These are phyloP conservation scores for Rhagium mordax DNA, from an alignment of 2,888 invertebrate genomes.

Conservation along the genomic window DNA sequence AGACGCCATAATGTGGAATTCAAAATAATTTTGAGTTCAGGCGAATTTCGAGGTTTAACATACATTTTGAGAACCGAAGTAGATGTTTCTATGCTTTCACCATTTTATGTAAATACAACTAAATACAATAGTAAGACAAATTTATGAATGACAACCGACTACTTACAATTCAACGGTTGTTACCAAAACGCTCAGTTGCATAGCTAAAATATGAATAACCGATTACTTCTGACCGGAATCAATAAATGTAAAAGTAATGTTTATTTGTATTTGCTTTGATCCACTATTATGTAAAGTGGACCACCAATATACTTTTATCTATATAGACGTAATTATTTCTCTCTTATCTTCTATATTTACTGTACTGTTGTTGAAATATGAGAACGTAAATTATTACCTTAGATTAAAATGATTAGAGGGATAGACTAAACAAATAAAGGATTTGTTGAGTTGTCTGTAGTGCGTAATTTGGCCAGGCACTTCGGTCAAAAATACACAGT, in stretches of 20 bases:
- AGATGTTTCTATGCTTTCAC: too few relatives aligned
- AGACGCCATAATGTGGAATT: too few relatives aligned
- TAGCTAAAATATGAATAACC: constrained; percentile 2
- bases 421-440: too few relatives aligned
- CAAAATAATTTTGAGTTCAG: too few relatives aligned
- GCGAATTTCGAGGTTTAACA: too few relatives aligned
- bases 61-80: too few relatives aligned
- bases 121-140: neutral
- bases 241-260: constrained; percentile 18
- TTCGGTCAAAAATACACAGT: too few relatives aligned
- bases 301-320: neutral
- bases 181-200: neutral
- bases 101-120: too few relatives aligned
- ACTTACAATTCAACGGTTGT: constrained; percentile 8
- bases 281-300: neutral
- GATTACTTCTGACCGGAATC: neutral
- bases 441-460: too few relatives aligned
- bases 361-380: neutral
- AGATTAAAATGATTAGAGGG: too few relatives aligned
- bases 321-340: neutral
- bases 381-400: neutral
- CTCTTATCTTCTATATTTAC: neutral
- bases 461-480: too few relatives aligned
- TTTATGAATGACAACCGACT: constrained; percentile 9
- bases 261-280: neutral